Evolutionary conservation across 1,140 invertebrate genomes (phyloP).

Genomic region (Drosophila ficusphila): DNA sequence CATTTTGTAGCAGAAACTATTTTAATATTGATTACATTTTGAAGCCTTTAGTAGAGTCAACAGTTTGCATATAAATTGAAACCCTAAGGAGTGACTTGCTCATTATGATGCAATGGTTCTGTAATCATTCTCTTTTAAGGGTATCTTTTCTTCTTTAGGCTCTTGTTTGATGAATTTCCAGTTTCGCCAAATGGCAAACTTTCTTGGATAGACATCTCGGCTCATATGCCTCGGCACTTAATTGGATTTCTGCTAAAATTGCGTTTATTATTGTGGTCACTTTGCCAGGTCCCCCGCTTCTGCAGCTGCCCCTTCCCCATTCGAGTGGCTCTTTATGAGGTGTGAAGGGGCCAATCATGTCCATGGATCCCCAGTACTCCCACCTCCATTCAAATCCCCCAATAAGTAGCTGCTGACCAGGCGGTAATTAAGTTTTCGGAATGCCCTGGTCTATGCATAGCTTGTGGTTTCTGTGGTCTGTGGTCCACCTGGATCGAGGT

Average conservation of each 20-base stretch:
- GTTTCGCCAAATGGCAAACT: constrained; percentile 40
- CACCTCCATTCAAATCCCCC: constrained; percentile 15
- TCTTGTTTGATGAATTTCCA: neutral
- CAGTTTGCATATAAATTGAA: no score
- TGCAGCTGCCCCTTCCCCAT: neutral
- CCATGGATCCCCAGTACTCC: constrained; percentile 3
- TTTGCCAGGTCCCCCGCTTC: constrained; percentile 11
- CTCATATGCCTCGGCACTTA: constrained; percentile 68
- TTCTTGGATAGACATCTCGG: constrained; percentile 40
- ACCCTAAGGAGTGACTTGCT: no score
- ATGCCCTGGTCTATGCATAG: constrained; percentile 38
- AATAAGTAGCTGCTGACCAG: constrained; percentile 58
- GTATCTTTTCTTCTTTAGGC: neutral
- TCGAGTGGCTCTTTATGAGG: constrained; percentile 66
- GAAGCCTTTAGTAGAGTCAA: no score
- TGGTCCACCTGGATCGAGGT: constrained; percentile 18
- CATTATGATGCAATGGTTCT: no score
- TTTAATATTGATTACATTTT: no score
- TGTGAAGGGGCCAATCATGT: constrained; percentile 71
- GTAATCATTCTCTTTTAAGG: neutral
- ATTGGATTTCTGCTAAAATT: constrained; percentile 81
- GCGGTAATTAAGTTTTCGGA: constrained; percentile 77
- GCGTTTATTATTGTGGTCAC: constrained; percentile 76
- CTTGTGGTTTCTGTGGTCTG: constrained; percentile 57
- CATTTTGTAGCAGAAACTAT: no score